A percentile compares a stretch with the other conserved stretches of the same genome.
Conservation (phyloP, 2,888 invertebrate genomes). For the Eupithecia exiguata region DNA sequence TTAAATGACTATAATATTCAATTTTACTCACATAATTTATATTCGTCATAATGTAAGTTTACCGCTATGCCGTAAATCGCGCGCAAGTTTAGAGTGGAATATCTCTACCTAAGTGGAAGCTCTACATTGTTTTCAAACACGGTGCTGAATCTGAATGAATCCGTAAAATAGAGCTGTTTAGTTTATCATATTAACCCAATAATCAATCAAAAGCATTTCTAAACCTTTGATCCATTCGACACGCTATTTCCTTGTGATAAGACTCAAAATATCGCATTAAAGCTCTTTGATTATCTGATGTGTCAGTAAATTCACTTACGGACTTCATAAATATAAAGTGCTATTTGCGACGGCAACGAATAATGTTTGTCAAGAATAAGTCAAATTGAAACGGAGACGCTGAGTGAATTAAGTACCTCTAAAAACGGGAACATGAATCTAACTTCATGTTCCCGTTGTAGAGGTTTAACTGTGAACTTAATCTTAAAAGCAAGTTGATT, state of each 20-base stretch:
- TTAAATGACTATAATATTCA: neutral
- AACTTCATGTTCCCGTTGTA: neutral
- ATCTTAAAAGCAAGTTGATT: neutral
- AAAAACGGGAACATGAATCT: too few species aligned
- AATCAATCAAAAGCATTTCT: neutral
- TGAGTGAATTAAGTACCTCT: slow-evolving; percentile 39
- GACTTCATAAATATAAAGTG: slow-evolving; percentile 27
- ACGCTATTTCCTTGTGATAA: neutral
- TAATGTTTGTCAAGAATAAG: slow-evolving; percentile 13
- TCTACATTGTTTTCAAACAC: neutral
- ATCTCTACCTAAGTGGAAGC: neutral
- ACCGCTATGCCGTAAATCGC: neutral
- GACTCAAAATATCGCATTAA: neutral
- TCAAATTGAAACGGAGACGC: slow-evolving; percentile 9
- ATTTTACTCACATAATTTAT: neutral
- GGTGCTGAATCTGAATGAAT: neutral
- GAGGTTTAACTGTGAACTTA: neutral
- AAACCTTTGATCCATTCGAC: neutral
- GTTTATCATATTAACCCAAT: neutral
- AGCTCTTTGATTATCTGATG: slow-evolving; percentile 1
- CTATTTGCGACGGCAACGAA: slow-evolving; percentile 22
- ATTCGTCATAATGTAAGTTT: neutral
- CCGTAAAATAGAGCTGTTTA: neutral
- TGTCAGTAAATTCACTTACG: slow-evolving; percentile 15
- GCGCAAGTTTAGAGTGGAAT: neutral